A percentile compares a stretch with the other conserved stretches of the same genome.
Evolutionary conservation across 1,140 invertebrate genomes (phyloP).

Genomic region (Hormaphis cornu): DNA sequence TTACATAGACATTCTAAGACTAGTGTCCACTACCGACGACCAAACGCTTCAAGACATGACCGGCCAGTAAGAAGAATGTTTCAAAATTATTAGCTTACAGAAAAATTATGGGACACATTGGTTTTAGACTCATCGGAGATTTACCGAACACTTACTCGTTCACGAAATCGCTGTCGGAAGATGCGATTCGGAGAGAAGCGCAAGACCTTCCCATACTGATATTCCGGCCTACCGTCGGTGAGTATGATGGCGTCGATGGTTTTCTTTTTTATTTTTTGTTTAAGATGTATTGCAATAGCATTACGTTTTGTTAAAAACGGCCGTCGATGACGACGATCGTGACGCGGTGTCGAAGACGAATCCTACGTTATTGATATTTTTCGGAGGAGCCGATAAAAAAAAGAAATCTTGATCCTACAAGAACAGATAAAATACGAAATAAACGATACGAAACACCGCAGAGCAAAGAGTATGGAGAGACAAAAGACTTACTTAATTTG

Average conservation of each 20-base stretch:
- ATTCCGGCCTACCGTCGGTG: conserved; percentile 49
- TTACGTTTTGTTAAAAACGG: background rate
- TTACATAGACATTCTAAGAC: conserved; percentile 44
- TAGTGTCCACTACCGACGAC: conserved; percentile 45
- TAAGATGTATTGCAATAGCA: background rate
- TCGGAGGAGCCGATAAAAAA: no score
- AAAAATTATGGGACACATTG: no score
- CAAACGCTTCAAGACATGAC: conserved; percentile 45
- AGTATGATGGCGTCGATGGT: no score
- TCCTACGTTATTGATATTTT: no score
- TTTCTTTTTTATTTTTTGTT: background rate
- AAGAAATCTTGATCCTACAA: no score
- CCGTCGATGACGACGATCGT: no score
- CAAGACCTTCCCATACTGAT: conserved; percentile 51
- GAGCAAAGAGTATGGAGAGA: no score
- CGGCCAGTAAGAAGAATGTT: conserved; percentile 42
- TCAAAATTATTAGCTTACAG: no score
- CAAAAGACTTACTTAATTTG: no score
- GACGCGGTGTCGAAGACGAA: no score
- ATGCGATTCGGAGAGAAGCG: conserved; percentile 47
- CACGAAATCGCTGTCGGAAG: conserved; percentile 57
- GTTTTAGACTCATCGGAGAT: conserved; percentile 46
- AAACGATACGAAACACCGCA: no score
- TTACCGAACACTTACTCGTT: conserved; percentile 60
- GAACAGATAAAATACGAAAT: no score